Evolutionary conservation across 2,113 vertebrate genomes (phyloP).

Genomic region (Arenaria interpres): DNA sequence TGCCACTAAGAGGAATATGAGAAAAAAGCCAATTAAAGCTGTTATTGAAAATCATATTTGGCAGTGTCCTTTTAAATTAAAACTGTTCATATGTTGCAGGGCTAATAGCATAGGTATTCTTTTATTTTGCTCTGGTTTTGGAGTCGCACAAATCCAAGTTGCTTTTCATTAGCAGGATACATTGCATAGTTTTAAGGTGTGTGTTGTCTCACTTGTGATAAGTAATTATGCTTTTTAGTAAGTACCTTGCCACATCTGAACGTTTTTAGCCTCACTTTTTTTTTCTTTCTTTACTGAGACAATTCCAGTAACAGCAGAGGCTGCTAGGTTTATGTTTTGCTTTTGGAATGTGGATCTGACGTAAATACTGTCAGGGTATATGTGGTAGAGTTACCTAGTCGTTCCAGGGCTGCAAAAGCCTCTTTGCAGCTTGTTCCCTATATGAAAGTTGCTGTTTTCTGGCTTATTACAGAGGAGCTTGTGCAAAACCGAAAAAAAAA

Average conservation of each 20-base stretch:
- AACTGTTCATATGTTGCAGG: background rate
- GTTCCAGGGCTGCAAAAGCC: background rate
- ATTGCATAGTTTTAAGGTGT: background rate
- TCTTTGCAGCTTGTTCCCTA: background rate
- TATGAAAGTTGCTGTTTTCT: background rate
- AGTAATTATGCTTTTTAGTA: background rate
- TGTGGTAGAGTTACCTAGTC: background rate
- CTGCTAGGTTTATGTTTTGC: background rate
- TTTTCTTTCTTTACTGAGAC: background rate
- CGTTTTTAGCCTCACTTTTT: background rate
- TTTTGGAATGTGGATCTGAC: background rate
- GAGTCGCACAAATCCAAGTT: background rate
- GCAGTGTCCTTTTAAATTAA: constrained; percentile 50
- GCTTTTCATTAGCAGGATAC: background rate
- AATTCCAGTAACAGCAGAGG: background rate
- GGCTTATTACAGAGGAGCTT: background rate
- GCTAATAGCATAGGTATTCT: background rate
- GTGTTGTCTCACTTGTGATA: background rate
- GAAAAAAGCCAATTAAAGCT: background rate
- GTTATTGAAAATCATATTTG: background rate
- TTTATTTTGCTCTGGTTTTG: background rate
- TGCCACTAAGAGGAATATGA: background rate
- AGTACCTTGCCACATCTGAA: background rate
- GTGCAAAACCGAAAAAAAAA: background rate
- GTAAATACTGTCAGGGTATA: background rate